Evolutionary conservation across 2,113 vertebrate genomes (phyloP).

Genomic region (Petaurus breviceps): DNA sequence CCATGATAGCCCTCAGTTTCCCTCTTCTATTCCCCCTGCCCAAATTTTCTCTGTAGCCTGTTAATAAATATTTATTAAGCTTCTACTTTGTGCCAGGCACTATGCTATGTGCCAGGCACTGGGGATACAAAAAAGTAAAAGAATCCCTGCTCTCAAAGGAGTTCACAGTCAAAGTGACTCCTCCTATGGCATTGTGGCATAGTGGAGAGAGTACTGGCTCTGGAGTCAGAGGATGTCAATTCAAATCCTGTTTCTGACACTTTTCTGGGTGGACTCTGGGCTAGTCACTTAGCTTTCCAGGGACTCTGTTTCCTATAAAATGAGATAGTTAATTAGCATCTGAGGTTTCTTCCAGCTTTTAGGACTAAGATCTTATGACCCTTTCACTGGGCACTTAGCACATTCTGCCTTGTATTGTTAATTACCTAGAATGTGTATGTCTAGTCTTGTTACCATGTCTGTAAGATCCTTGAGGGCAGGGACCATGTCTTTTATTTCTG

Average conservation of each 20-base stretch:
- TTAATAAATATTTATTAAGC: not conserved
- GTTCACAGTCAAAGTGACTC: not conserved
- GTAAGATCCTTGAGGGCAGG: not conserved
- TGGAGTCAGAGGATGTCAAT: not conserved
- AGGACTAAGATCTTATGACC: not conserved
- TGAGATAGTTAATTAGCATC: not conserved
- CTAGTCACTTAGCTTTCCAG: not conserved
- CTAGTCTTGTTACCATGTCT: not conserved
- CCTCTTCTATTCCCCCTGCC: not conserved
- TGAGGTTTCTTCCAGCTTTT: not conserved
- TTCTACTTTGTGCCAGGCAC: not conserved
- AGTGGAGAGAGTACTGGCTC: not conserved
- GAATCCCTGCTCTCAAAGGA: not conserved
- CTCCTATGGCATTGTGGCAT: not conserved
- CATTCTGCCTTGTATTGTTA: not conserved
- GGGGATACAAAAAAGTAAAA: too few species aligned
- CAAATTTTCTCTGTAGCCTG: not conserved
- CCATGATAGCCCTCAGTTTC: not conserved
- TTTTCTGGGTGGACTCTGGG: not conserved
- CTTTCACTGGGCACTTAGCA: not conserved
- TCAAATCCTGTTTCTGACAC: not conserved
- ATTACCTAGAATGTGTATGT: not conserved
- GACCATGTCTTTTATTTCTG: too few species aligned
- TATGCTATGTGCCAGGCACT: not conserved
- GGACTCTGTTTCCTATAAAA: not conserved